Evolutionary conservation across 1,140 invertebrate genomes (phyloP).

Genomic region (Pseudomyrmex dendroicus): DNA sequence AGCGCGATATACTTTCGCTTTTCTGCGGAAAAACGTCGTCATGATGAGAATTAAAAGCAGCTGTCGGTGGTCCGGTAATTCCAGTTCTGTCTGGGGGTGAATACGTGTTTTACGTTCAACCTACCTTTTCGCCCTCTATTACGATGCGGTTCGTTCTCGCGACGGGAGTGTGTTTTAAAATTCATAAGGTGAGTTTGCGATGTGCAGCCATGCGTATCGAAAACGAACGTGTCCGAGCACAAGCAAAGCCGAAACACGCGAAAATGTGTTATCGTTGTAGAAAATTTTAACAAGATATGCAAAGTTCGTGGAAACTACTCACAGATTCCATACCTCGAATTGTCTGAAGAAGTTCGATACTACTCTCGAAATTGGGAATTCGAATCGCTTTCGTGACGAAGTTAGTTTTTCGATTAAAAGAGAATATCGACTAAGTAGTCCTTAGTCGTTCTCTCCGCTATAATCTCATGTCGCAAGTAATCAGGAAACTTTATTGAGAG

Average conservation of each 20-base stretch:
- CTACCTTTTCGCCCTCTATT: not conserved
- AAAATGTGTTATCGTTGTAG: not conserved
- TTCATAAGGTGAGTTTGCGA: constrained; percentile 42
- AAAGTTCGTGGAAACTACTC: no score
- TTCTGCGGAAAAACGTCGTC: constrained; percentile 11
- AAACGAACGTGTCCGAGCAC: constrained; percentile 29
- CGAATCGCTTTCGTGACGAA: no score
- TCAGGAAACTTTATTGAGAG: no score
- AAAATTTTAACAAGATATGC: not conserved
- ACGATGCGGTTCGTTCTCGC: not conserved
- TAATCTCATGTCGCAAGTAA: no score
- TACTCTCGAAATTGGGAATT: no score
- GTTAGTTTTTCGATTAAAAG: no score
- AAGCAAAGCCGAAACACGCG: not conserved
- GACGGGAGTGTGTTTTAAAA: constrained; percentile 36
- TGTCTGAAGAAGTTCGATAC: no score
- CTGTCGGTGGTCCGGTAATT: constrained; percentile 40
- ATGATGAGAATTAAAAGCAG: not conserved
- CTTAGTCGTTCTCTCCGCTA: no score
- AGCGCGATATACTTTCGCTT: constrained; percentile 29
- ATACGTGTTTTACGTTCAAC: constrained; percentile 24
- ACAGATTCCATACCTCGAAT: no score
- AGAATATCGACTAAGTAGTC: no score
- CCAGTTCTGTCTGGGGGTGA: constrained; percentile 14
- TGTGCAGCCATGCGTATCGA: constrained; percentile 13